phyloP scores from a whole-genome alignment of 2,888 invertebrate species.

The Apamea monoglypha region DNA sequence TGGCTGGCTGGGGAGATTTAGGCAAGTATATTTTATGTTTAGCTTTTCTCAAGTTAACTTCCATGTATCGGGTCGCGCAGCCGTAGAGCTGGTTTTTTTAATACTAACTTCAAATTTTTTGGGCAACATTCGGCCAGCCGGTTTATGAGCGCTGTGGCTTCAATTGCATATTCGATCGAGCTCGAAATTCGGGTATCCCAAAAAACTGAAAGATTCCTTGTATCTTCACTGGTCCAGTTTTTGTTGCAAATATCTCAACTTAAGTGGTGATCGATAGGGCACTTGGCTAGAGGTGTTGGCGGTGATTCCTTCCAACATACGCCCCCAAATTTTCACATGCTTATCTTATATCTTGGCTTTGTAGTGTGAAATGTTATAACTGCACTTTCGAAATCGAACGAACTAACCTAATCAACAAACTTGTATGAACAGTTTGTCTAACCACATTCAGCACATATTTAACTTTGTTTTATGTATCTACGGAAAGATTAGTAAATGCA shows the following conservation, averaged over 20 bases:
- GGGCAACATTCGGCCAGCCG: neutral
- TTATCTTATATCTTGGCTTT: neutral
- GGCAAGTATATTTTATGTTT: conserved; percentile 77
- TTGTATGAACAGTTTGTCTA: neutral
- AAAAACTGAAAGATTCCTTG: neutral
- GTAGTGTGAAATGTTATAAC: neutral
- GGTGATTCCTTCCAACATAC: neutral
- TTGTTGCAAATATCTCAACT: neutral
- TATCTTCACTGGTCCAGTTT: neutral
- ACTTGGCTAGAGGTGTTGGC: neutral
- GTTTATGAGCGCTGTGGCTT: neutral
- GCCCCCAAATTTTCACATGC: neutral
- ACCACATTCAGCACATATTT: conserved; percentile 15
- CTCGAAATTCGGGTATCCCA: neutral
- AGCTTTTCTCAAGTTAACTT: neutral
- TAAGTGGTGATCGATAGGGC: neutral
- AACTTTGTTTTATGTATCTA: conserved; percentile 16
- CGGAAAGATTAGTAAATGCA: neutral
- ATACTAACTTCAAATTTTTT: neutral
- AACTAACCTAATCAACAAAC: neutral
- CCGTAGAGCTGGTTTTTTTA: neutral
- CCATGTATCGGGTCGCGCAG: neutral
- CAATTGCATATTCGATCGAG: neutral
- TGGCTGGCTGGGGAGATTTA: conserved; percentile 97
- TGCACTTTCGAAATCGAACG: conserved; percentile 1